Evolutionary conservation across 2,888 invertebrate genomes (phyloP), one percentile per base, ranked within the genome.

Genomic region (Sphaerophoria rueppellii): DNA sequence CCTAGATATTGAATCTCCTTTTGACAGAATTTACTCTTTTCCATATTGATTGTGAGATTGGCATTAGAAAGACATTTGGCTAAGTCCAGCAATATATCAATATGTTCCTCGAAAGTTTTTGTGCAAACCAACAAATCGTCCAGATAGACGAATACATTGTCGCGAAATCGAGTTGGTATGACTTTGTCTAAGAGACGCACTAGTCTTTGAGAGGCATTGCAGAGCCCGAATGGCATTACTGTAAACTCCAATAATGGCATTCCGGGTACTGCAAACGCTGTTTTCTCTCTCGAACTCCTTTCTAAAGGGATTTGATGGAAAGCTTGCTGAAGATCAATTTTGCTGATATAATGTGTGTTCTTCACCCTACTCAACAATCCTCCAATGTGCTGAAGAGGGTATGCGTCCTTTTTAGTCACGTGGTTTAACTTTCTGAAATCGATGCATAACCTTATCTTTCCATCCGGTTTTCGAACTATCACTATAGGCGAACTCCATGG

Each of bases 221-320:
- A 55, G 34, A 55, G 55, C 55, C 55, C 55, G 6, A 55, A 55
- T 2, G 55, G 57, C 32, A 61, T 61, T 11, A 46, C 48, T 14
- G 61, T 61, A 34, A 61, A 48, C 14, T 57, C 57, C 2, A 57
- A 3, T 14, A 57, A 14, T 37, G 57, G 35, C 57, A 57, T 57
- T n/a, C 57, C 57, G 4, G 57, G 57, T 6, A 57, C 57, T 48
- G 63, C 63, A 46, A 63, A 50, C 5, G 46, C 46, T 48, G 46
- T 63, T 24, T 46, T 63, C 14, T 63, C 48, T 48, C 63, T 63
- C 4, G 50, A 63, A 57, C 6, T 57, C n/a, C 35, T 63, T 63
- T 63, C 34, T 4, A 63, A 11, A 63, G 34, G 48, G 14, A 63
- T 63, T 35, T 63, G 63, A 34, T 50, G 50, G 12, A 63, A 50